A percentile compares a stretch with the other conserved stretches of the same genome.
Conservation (phyloP, 2,888 invertebrate species). For the Tetragonula carbonaria region DNA sequence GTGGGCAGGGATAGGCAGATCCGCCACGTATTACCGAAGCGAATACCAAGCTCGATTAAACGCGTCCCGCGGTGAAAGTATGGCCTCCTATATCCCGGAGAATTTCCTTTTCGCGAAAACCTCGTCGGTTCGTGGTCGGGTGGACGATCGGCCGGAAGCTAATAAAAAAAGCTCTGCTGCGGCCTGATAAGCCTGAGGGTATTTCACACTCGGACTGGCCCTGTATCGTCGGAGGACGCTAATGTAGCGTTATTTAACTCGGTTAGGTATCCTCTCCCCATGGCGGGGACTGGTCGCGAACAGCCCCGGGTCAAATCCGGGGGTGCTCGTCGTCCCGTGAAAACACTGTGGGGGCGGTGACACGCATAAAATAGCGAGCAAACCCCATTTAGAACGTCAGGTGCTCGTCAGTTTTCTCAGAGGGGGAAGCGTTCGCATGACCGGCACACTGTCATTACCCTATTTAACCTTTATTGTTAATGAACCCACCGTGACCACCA, state of each 20-base stretch:
- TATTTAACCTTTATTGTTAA: neutral
- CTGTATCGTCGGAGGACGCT: constrained; percentile 79
- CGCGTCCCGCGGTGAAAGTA: constrained; percentile 43
- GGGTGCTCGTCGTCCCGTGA: constrained; percentile 83
- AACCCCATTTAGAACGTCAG: constrained; percentile 63
- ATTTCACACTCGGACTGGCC: constrained; percentile 83
- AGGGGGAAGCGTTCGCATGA: constrained; percentile 28
- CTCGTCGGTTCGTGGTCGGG: constrained; percentile 33
- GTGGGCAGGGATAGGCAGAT: neutral
- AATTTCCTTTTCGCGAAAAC: constrained; percentile 17
- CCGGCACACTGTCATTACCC: neutral
- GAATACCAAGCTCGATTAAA: constrained; percentile 55
- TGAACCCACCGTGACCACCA: neutral
- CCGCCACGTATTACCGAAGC: neutral
- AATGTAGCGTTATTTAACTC: constrained; percentile 84
- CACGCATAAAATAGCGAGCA: constrained; percentile 79
- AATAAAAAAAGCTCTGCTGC: constrained; percentile 81
- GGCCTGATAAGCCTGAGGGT: constrained; percentile 82
- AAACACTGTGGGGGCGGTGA: constrained; percentile 82
- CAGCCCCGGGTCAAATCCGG: constrained; percentile 68
- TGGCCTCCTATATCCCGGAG: constrained; percentile 7
- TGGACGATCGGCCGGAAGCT: constrained; percentile 61
- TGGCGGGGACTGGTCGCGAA: constrained; percentile 43
- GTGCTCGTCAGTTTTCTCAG: constrained; percentile 47
- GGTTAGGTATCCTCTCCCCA: constrained; percentile 76